Evolutionary conservation across 1,140 invertebrate species (phyloP).

Genomic region (Magallana angulata): DNA sequence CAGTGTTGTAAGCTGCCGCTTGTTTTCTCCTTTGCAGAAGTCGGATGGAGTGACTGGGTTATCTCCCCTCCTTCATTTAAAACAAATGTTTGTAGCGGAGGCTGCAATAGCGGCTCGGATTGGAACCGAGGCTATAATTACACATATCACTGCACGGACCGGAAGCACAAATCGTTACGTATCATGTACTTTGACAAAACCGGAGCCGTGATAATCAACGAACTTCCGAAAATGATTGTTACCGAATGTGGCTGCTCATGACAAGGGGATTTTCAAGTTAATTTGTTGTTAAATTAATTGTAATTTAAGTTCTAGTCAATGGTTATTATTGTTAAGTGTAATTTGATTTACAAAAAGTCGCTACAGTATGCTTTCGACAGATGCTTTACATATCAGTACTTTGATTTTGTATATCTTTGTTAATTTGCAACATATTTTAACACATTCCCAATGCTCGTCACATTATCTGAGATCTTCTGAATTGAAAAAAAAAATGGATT

Average conservation of each 20-base stretch:
- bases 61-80: conserved; percentile 42
- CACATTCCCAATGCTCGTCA: too few species aligned
- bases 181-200: conserved; percentile 47
- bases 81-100: conserved; percentile 30
- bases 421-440: too few species aligned
- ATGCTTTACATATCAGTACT: too few species aligned
- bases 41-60: conserved; percentile 46
- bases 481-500: too few species aligned
- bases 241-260: conserved; percentile 39
- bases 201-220: conserved; percentile 29
- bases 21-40: conserved; percentile 40
- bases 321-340: too few species aligned
- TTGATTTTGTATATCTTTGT: too few species aligned
- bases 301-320: too few species aligned
- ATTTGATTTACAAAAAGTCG: too few species aligned
- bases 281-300: too few species aligned
- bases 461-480: too few species aligned
- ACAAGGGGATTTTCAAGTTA: background rate
- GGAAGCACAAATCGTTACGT: conserved; percentile 16
- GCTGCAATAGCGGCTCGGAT: background rate
- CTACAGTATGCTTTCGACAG: too few species aligned
- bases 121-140: conserved; percentile 2
- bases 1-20: conserved; percentile 39
- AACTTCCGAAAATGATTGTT: conserved; percentile 44
- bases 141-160: conserved; percentile 30